phyloP scores from a whole-genome alignment of 1,140 invertebrate genomes.

The Palaemon carinicauda region DNA sequence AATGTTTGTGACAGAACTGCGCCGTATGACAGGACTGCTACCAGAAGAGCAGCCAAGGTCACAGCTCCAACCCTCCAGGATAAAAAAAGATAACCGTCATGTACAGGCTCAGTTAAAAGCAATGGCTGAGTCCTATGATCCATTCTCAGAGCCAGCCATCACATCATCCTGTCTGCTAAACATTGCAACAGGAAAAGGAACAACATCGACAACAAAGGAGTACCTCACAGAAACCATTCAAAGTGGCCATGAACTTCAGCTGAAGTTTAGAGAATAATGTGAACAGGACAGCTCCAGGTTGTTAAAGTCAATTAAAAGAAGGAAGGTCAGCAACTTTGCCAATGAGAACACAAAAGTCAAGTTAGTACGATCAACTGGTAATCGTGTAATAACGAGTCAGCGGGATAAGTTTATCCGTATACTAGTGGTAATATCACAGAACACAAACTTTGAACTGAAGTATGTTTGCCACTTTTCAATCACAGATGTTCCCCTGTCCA shows the following conservation, averaged over 20 bases:
- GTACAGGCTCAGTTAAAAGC: not conserved
- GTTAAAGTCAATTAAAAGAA: not conserved
- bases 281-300: not conserved
- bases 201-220: not conserved
- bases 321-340: no score
- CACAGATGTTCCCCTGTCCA: no score
- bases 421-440: no score
- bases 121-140: not conserved
- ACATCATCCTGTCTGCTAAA: not conserved
- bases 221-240: not conserved
- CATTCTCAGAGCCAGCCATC: not conserved
- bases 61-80: not conserved
- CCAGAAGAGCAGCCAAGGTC: no score
- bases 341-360: no score
- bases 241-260: not conserved
- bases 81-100: slow-evolving; percentile 7
- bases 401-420: no score
- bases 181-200: slow-evolving; percentile 21
- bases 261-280: slow-evolving; percentile 12
- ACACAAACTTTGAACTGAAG: no score
- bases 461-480: no score
- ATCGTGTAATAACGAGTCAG: no score
- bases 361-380: no score
- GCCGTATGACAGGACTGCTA: no score
- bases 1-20: no score